phyloP scores from a whole-genome alignment of 2,797 vertebrate species.

The Amblyopsis hoosieri region DNA sequence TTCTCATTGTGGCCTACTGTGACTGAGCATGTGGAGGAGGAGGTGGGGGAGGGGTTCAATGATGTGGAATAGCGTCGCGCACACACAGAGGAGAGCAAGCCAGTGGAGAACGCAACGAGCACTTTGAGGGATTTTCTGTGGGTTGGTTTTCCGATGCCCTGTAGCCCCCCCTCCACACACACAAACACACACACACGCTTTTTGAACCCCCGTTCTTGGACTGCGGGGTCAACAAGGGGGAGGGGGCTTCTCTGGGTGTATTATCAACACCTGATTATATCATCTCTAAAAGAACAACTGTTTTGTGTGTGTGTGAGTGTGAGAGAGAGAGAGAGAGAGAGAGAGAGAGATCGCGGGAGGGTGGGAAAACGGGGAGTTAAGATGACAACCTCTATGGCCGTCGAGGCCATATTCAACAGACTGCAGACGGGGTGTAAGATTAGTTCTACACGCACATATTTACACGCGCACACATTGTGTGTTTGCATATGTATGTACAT shows the following conservation, averaged over 20 bases:
- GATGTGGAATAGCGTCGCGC: conserved; percentile 36
- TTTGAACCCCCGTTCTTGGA: conserved; percentile 40
- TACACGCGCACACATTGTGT: conserved; percentile 75
- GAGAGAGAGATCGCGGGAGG: too few relatives aligned
- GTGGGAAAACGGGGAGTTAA: conserved; percentile 20
- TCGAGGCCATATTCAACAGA: conserved; percentile 69
- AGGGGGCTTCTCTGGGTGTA: conserved; percentile 10
- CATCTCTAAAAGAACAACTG: conserved; percentile 14
- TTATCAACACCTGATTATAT: too few relatives aligned
- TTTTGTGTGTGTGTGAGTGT: too few relatives aligned
- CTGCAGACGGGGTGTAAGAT: conserved; percentile 79
- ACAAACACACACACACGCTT: neutral
- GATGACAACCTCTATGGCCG: conserved; percentile 63
- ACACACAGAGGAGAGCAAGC: conserved; percentile 50
- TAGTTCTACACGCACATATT: conserved; percentile 80
- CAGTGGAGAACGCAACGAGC: conserved; percentile 65
- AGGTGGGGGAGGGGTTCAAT: too few relatives aligned
- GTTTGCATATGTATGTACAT: conserved; percentile 78
- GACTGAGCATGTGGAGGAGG: conserved; percentile 31
- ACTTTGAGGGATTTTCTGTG: conserved; percentile 76
- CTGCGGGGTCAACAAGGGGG: conserved; percentile 57
- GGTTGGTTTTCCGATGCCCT: conserved; percentile 50
- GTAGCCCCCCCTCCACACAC: conserved; percentile 2
- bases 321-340: too few relatives aligned
- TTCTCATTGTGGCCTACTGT: neutral